Evolutionary conservation across 1,140 invertebrate genomes (phyloP), one percentile per base, ranked within the genome.

Genomic region (Stegodyphus mimosarum): DNA sequence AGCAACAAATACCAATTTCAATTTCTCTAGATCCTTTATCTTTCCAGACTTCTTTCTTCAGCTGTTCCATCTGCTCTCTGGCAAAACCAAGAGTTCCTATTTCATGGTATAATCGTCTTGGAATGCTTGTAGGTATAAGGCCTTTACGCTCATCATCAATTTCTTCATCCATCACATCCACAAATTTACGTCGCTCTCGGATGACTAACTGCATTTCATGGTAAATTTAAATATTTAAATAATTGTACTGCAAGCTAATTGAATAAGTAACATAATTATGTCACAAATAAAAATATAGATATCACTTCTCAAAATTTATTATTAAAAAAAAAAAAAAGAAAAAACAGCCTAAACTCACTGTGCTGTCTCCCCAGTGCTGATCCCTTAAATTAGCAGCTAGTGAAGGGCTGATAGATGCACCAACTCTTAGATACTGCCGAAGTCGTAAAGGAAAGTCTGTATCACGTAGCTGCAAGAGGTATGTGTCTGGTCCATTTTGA

Each of bases 101-200:
- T 91, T 97, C 96, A 87, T 95, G 95, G 64, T 94, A 92, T 17
- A 97, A 90, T 51, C 96, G 92, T 72, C 87, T 87, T 17, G 88
- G 88, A 49, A 87, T 87, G 0, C 64, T 70, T 63, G 83, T 83
- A 88, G 93, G 92, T 87, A 96, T 95, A 13, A 95, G 92, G 7
- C 93, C 94, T 88, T 94, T 94, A 18, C 95, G 92, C 90, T 97
- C 96, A 90, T 97, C 96, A 87, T 97, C 95, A 79, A 98, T 97
- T 91, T 98, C 96, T 90, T 98, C 97, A 90, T 98, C 97, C 96
- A 98, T 97, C 2, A 98, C 93, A 89, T 98, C 97, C 7, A 95
- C 97, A 89, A 98, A 98, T 70, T 96, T 93, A 84, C 97, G 93
- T 81, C 97, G 92, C 91, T 98, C 97, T 49, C 95, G 92, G 87